Evolutionary conservation across 2,797 vertebrate genomes (phyloP), one percentile per base, ranked within the genome.

Genomic region (Enteromius mattozi): DNA sequence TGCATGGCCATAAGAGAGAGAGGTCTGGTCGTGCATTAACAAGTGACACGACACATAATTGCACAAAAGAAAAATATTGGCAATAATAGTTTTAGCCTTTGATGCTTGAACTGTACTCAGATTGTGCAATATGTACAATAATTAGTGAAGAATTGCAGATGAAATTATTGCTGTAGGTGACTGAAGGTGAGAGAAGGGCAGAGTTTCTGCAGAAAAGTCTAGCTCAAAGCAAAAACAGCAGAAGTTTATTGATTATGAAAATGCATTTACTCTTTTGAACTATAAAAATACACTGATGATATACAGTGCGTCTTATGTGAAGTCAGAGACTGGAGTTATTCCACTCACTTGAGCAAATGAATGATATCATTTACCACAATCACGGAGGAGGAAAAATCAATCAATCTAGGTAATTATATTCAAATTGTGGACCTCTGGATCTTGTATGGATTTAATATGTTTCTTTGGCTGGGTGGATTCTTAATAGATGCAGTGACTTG

Each of bases 401-500:
- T 83, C 78, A 79, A 79, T 88, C 82, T 84, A 81, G 33, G 56
- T 71, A 75, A 86, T 87, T 87, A 82, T 82, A 87, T 84, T 87
- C 80, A 85, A 85, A 87, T 80, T 71, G 81, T 81, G 84, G 63
- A 82, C 75, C 82, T 86, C 56, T 84, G 86, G 37, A 86, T 84
- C 79, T 82, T 88, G 80, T 75, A 86, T 85, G 83, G 54, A 77
- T 80, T 42, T 49, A 83, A 83, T 86, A 82, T 70, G 81, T 83
- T 83, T 82, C 71, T 87, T 80, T 86, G 78, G 79, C 68, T 86
- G 70, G 59, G 78, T 71, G 74, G 61, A 83, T 87, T 85, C 82
- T 85, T 86, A 86, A 75, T 79, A 83, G 84, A 88, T 81, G 86
- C 74, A 88, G 49, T 82, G 80, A 85, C 78, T 87, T 84, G 88